Evolutionary conservation across 2,888 invertebrate genomes (phyloP).

Genomic region (Rhorus exstirpatorius): DNA sequence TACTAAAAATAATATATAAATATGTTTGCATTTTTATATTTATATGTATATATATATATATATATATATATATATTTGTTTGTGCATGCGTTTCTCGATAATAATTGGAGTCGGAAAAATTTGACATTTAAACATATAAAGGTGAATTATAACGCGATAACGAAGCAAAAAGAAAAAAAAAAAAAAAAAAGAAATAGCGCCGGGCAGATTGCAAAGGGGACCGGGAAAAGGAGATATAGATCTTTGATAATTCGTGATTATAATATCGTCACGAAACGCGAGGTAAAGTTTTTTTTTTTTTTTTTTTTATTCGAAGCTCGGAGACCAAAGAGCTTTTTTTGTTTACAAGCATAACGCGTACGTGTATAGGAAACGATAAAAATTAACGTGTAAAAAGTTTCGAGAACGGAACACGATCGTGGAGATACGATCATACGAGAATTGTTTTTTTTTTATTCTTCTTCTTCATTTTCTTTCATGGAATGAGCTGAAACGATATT

Average conservation of each 20-base stretch:
- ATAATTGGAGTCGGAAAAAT: constrained; percentile 60
- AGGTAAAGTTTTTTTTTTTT: not conserved
- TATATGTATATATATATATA: constrained; percentile 48
- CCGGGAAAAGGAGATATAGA: constrained; percentile 41
- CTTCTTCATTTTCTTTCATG: constrained; percentile 28
- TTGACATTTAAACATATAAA: constrained; percentile 63
- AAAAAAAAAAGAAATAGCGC: constrained; percentile 52
- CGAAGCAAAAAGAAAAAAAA: constrained; percentile 54
- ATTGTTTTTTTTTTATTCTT: constrained; percentile 22
- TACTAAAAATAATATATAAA: constrained; percentile 75
- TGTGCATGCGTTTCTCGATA: constrained; percentile 62
- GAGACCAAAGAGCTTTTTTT: constrained; percentile 32
- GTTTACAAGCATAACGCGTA: constrained; percentile 10
- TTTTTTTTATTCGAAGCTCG: constrained; percentile 13
- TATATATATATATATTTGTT: constrained; percentile 36
- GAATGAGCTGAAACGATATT: constrained; percentile 64
- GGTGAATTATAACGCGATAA: constrained; percentile 65
- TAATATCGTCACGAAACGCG: constrained; percentile 22
- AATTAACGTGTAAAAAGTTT: constrained; percentile 66
- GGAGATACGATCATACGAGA: constrained; percentile 44
- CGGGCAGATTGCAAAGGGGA: constrained; percentile 54
- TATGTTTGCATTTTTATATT: constrained; percentile 67
- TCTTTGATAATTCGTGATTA: constrained; percentile 22
- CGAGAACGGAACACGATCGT: constrained; percentile 48
- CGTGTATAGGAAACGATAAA: constrained; percentile 55